Conservation (phyloP, 2,797 vertebrate species). For the Dryobates pubescens region DNA sequence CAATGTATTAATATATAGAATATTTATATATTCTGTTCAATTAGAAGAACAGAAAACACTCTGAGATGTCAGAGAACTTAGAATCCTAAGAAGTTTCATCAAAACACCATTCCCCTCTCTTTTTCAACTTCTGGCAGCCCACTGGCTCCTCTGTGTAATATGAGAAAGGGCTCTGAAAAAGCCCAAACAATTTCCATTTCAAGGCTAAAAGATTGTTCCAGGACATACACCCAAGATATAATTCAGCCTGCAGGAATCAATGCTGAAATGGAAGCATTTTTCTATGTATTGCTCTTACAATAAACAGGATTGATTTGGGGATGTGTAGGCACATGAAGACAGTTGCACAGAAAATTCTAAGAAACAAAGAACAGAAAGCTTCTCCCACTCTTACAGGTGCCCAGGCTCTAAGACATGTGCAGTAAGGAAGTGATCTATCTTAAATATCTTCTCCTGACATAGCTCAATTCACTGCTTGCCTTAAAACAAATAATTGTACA, state of each 20-base stretch:
- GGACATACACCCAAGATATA: not conserved
- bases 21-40: not conserved
- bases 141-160: not conserved
- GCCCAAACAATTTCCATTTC: not conserved
- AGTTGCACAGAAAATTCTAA: not conserved
- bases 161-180: not conserved
- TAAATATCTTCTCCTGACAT: not conserved
- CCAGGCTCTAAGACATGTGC: not conserved
- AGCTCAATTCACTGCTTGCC: not conserved
- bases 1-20: not conserved
- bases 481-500: not conserved
- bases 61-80: not conserved
- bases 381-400: not conserved
- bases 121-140: not conserved
- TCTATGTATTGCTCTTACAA: not conserved
- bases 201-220: not conserved
- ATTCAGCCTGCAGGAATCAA: not conserved
- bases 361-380: constrained; percentile 1
- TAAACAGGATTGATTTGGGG: not conserved
- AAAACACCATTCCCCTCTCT: not conserved
- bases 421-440: not conserved
- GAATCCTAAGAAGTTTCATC: not conserved
- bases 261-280: not conserved
- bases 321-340: not conserved
- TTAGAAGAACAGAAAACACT: not conserved